Evolutionary conservation across 37 sponge, comb jelly and placozoan genomes (phyloP).

Genomic region (Bolinopsis microptera): DNA sequence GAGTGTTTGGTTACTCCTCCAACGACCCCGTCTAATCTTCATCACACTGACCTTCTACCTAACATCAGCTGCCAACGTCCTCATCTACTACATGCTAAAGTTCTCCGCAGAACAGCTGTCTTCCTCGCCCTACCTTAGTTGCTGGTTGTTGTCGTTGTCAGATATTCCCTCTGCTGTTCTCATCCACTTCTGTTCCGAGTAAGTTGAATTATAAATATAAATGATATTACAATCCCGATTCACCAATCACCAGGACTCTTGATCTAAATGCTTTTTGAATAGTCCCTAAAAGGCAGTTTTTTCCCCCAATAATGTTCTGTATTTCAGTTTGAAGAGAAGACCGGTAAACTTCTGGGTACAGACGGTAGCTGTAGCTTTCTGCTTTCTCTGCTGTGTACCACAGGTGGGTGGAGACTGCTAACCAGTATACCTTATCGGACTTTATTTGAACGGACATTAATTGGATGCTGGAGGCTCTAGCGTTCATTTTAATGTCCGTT

Average conservation of each 20-base stretch:
- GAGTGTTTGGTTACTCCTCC: neutral
- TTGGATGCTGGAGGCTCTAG: no score
- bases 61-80: constrained; percentile 7
- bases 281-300: no score
- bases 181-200: constrained; percentile 12
- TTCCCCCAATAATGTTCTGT: neutral
- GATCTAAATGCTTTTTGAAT: neutral
- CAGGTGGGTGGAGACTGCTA: no score
- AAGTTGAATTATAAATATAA: neutral
- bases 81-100: constrained; percentile 46
- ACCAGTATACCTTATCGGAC: no score
- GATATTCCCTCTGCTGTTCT: constrained; percentile 20
- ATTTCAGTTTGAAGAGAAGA: neutral
- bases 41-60: constrained; percentile 39
- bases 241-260: no score
- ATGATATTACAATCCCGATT: no score
- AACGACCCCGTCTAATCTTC: neutral
- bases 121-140: constrained; percentile 38
- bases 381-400: constrained; percentile 15
- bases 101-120: constrained; percentile 31
- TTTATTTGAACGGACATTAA: no score
- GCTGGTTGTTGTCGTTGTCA: neutral
- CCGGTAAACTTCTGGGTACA: neutral
- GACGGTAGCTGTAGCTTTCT: neutral
- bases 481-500: no score